Evolutionary conservation across 2,888 invertebrate species (phyloP).

Genomic region (Pseudococcus jackbeardsleyi): DNA sequence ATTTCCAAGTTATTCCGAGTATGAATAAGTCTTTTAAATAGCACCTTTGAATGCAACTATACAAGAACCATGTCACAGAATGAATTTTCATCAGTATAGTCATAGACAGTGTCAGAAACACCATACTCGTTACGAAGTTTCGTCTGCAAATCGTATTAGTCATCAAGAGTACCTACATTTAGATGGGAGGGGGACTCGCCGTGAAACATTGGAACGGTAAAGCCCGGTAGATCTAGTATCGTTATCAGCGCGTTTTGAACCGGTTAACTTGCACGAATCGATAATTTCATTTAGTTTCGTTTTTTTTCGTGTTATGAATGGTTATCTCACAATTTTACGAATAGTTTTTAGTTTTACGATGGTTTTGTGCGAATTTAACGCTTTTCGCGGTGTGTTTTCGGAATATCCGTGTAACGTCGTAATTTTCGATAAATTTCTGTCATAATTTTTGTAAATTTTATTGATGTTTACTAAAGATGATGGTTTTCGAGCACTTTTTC

Average conservation of each 20-base stretch:
- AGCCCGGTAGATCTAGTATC: conserved; percentile 57
- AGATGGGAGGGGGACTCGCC: not conserved
- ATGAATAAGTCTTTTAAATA: too few species aligned
- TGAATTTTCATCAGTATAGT: too few species aligned
- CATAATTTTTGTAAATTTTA: not conserved
- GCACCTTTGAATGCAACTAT: too few species aligned
- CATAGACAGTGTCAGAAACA: too few species aligned
- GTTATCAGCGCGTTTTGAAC: conserved; percentile 57
- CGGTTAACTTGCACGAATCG: conserved; percentile 23
- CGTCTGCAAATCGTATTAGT: conserved; percentile 26
- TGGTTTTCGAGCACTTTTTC: not conserved
- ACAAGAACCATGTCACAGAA: too few species aligned
- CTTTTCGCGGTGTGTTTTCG: not conserved
- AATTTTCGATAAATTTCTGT: not conserved
- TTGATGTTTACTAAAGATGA: not conserved
- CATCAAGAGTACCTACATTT: not conserved
- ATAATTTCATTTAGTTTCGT: conserved; percentile 32
- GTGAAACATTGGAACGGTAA: conserved; percentile 23
- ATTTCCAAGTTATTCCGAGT: too few species aligned
- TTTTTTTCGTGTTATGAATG: not conserved
- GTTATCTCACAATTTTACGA: not conserved
- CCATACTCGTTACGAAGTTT: too few species aligned
- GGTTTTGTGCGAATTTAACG: not conserved
- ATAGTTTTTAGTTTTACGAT: not conserved
- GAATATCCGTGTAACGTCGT: not conserved